Conservation (phyloP, 2,888 invertebrate species). For the Pseudolycoriella hygida region DNA sequence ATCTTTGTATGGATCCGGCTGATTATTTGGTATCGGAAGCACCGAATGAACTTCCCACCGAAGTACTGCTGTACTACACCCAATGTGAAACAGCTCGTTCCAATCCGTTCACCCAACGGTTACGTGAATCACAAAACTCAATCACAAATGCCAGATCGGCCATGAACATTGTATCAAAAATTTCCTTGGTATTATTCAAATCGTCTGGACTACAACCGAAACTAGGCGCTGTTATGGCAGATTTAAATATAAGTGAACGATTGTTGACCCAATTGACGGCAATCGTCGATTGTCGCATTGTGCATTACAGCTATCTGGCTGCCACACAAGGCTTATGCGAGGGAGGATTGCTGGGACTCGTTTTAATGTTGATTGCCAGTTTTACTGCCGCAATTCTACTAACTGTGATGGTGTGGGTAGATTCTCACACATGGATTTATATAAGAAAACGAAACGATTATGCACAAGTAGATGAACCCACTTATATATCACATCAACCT, state of each 20-base stretch:
- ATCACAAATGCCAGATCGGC: conserved; percentile 32
- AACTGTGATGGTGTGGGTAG: conserved; percentile 83
- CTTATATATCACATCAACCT: conserved; percentile 24
- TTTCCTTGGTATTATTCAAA: conserved; percentile 28
- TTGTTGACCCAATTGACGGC: conserved; percentile 47
- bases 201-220: conserved; percentile 47
- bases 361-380: conserved; percentile 73
- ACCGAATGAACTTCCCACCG: conserved; percentile 36
- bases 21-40: conserved; percentile 53
- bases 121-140: conserved; percentile 60
- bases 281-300: conserved; percentile 64
- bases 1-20: conserved; percentile 73
- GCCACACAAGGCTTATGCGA: conserved; percentile 71
- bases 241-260: conserved; percentile 60
- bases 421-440: conserved; percentile 94
- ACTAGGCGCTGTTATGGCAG: conserved; percentile 56
- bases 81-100: conserved; percentile 66
- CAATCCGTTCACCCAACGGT: conserved; percentile 63
- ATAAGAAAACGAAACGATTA: conserved; percentile 74
- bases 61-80: conserved; percentile 58
- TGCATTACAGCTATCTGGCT: conserved; percentile 66
- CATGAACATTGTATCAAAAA: conserved; percentile 26
- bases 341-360: conserved; percentile 62
- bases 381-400: conserved; percentile 75
- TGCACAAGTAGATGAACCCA: conserved; percentile 70